Evolutionary conservation across 2,797 vertebrate genomes (phyloP).

Genomic region (Gobionotothen gibberifrons): DNA sequence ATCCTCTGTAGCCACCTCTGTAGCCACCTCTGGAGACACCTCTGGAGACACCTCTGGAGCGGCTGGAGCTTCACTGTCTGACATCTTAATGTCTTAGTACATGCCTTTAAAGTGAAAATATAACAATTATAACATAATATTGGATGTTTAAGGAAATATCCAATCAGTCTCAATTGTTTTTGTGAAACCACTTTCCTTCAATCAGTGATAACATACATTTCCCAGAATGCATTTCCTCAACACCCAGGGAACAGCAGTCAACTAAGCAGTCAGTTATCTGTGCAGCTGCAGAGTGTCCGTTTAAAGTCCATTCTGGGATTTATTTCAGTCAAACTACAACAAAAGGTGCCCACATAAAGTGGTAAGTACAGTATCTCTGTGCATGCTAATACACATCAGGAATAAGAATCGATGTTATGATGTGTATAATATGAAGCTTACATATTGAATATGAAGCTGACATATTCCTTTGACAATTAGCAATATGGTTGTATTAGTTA

Average conservation of each 20-base stretch:
- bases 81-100: constrained; percentile 84
- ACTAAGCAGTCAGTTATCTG: neutral
- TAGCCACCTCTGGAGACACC: neutral
- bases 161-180: neutral
- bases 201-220: neutral
- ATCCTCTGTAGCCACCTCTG: neutral
- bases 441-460: neutral
- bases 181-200: neutral
- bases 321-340: neutral
- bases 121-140: neutral
- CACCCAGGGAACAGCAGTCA: neutral
- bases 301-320: constrained; percentile 11
- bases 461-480: no score
- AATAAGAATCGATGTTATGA: neutral
- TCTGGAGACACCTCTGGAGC: neutral
- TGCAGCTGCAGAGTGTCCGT: neutral
- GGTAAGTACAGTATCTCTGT: neutral
- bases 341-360: neutral
- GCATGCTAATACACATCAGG: neutral
- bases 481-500: neutral
- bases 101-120: constrained; percentile 57
- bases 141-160: neutral
- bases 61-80: constrained; percentile 79
- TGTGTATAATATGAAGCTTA: neutral
- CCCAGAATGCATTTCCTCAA: constrained; percentile 12